Percentiles rank a stretch among this genome's conserved stretches.
Evolutionary conservation across 2,797 vertebrate genomes (phyloP).

Genomic region (Anniella stebbinsi): DNA sequence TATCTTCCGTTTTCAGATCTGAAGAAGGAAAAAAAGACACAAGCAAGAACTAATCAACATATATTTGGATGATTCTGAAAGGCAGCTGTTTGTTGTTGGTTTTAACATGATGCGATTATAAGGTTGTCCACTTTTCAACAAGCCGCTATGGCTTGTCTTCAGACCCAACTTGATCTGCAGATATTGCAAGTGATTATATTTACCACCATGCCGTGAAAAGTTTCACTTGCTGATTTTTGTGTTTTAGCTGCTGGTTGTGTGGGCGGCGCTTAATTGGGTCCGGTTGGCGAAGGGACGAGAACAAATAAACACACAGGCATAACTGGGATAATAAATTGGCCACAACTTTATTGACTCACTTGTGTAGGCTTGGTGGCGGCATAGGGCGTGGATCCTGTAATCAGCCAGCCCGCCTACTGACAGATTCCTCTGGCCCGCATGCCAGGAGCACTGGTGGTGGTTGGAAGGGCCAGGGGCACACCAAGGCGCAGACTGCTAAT

Average conservation of each 20-base stretch:
- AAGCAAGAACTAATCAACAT: constrained; percentile 52
- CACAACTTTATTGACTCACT: too few species aligned
- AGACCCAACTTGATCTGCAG: neutral
- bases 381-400: too few species aligned
- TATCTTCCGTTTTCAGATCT: constrained; percentile 91
- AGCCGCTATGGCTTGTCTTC: neutral
- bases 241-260: neutral
- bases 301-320: too few species aligned
- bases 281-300: neutral
- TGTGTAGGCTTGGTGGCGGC: too few species aligned
- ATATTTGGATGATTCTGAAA: constrained; percentile 1
- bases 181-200: neutral
- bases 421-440: too few species aligned
- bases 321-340: too few species aligned
- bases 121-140: neutral
- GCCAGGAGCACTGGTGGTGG: too few species aligned
- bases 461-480: too few species aligned
- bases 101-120: neutral
- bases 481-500: too few species aligned
- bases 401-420: too few species aligned
- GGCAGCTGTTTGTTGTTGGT: constrained; percentile 23
- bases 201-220: neutral
- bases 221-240: neutral
- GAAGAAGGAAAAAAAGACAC: constrained; percentile 74
- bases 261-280: neutral